Evolutionary conservation across 2,888 invertebrate genomes (phyloP).

Genomic region (Micoletzkya japonica): DNA sequence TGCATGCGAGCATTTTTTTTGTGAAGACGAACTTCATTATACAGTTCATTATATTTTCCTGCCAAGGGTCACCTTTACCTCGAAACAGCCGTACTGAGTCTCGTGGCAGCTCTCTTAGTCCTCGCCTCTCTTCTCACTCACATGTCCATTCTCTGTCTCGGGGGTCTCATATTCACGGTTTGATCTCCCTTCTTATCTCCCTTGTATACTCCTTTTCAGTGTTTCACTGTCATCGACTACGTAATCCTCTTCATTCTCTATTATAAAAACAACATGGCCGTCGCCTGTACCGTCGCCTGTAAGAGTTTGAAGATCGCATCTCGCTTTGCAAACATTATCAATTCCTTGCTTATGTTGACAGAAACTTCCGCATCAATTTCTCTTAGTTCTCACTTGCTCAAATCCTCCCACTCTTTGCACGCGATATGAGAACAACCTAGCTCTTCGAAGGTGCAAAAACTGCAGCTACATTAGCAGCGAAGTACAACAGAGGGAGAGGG

Average conservation of each 20-base stretch:
- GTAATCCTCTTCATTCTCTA: constrained; percentile 20
- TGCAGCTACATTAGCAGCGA: not conserved
- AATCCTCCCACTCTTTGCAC: too few relatives aligned
- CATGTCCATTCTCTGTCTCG: constrained; percentile 2
- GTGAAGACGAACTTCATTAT: not conserved
- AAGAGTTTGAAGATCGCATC: too few relatives aligned
- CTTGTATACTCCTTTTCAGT: not conserved
- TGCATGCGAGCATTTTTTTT: too few relatives aligned
- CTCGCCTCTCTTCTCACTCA: not conserved
- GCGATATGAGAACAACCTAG: too few relatives aligned
- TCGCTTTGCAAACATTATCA: too few relatives aligned
- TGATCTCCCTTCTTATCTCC: not conserved
- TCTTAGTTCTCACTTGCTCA: too few relatives aligned
- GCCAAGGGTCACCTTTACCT: constrained; percentile 15
- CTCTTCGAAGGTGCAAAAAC: too few relatives aligned
- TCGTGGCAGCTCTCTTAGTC: not conserved
- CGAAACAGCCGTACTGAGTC: not conserved
- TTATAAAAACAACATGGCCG: too few relatives aligned
- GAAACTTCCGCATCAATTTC: not conserved
- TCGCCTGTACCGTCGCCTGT: too few relatives aligned
- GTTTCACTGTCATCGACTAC: constrained; percentile 8
- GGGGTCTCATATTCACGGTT: not conserved
- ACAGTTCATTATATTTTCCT: not conserved
- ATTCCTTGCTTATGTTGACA: too few relatives aligned
- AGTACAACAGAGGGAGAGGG: not conserved